phyloP scores from a whole-genome alignment of 2,888 invertebrate species.

The Ormia ochracea region DNA sequence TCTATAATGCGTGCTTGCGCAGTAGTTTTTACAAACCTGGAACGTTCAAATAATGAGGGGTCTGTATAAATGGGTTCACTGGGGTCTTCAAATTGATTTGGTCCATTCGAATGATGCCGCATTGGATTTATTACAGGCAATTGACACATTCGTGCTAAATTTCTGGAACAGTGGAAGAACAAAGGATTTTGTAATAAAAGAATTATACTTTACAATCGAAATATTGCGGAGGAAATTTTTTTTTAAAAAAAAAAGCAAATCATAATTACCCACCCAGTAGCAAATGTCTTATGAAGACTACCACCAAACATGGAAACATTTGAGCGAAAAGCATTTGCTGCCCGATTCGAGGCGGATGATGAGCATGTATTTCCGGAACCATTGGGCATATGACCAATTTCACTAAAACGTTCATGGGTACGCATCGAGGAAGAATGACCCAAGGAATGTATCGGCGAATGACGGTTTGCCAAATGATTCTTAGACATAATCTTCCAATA shows the following conservation, averaged over 20 bases:
- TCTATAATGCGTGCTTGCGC: slow-evolving; percentile 20
- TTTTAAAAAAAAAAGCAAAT: not conserved
- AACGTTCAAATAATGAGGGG: slow-evolving; percentile 92
- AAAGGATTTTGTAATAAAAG: not conserved
- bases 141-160: slow-evolving; percentile 77
- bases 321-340: slow-evolving; percentile 72
- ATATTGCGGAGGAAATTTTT: not conserved
- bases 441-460: slow-evolving; percentile 76
- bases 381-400: slow-evolving; percentile 73
- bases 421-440: slow-evolving; percentile 77
- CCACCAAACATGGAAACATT: slow-evolving; percentile 82
- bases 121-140: slow-evolving; percentile 78
- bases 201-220: not conserved
- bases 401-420: slow-evolving; percentile 77
- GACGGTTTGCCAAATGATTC: slow-evolving; percentile 79
- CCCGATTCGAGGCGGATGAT: slow-evolving; percentile 64
- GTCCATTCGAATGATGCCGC: slow-evolving; percentile 77
- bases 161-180: slow-evolving; percentile 67
- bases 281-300: slow-evolving; percentile 83
- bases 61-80: slow-evolving; percentile 96
- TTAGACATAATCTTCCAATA: slow-evolving; percentile 88
- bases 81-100: slow-evolving; percentile 85
- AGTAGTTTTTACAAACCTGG: slow-evolving; percentile 78
- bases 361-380: slow-evolving; percentile 71
- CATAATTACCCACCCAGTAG: slow-evolving; percentile 78